Base-by-base conservation (phyloP, 92 coral and sea anemone species). In the Parazoanthus darwini region DNA sequence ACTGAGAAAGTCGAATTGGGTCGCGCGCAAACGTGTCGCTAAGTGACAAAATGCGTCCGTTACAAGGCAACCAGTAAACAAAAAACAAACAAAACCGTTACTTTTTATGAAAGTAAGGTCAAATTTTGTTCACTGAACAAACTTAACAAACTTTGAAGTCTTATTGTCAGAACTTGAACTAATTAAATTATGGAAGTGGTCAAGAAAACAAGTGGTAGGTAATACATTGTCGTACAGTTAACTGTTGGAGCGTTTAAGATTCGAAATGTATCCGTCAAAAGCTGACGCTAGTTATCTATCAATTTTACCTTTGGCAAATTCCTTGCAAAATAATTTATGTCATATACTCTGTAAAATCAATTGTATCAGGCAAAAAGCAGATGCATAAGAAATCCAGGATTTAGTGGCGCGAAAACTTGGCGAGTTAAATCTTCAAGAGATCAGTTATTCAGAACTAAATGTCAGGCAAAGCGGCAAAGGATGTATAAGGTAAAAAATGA, bases 11-110 rank as follows among this genome's bases (percentile, higher is more conserved):
- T 16, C 68, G n/a, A 78, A 26, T 39, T 39, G 37, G 20, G 13
- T 50, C 82, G 82, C 66, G 82, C 25, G 82, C 65, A 48, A 44
- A 3, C n/a, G 46, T 48, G 33, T 48, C 66, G 65, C 29, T 78
- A 16, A 23, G 66, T 2, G 51, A 58, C 68, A 43, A 46, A 78
- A 78, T 16, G 82, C 66, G 82, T 78, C 82, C 82, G 82, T 78
- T 46, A 78, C 82, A 48, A 26, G 36, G 82, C 82, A 78, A 78
- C 82, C 66, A 26, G 42, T 78, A 78, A 78, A 78, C 42, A 78
- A 10, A 48, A n/a, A 3, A 78, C 15, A 76, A 76, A 76, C 63
- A 78, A 26, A 78, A 78, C 20, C 66, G 37, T 16, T 78, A 0
- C 51, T 8, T 50, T 78, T 78, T 3, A 48, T 48, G 66, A 50